Base-by-base conservation (phyloP, 1,140 invertebrate species). In the Brachionus angularis region DNA sequence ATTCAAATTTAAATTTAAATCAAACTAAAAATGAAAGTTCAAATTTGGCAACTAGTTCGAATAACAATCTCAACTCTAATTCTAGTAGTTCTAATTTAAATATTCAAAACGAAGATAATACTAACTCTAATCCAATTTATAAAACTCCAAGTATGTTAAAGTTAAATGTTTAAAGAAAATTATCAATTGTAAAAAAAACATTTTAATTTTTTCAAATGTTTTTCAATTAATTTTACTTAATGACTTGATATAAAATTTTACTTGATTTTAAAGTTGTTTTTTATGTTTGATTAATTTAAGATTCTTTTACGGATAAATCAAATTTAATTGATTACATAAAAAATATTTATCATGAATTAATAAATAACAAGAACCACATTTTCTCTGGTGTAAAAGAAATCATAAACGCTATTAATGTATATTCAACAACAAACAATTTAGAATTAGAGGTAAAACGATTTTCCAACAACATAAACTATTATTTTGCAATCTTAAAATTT, bases 61-160 rank as follows among this genome's bases (percentile, higher is more conserved):
- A 39, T 23, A 34, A 58, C 53, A 39, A 58, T 18, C 16, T 58
- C 53, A 39, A 58, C 53, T 1, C 53, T 2, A 58, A 58, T 18
- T 58, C 39, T 27, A 58, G 7, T 50, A n/a, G n/a, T n/a, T n/a
- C n/a, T n/a, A n/a, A n/a, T n/a, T n/a, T n/a, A n/a, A n/a, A n/a
- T n/a, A n/a, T n/a, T n/a, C n/a, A n/a, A n/a, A n/a, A n/a, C n/a
- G n/a, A n/a, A n/a, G n/a, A n/a, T n/a, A n/a, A n/a, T n/a, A n/a
- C n/a, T n/a, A n/a, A n/a, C n/a, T n/a, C n/a, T n/a, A n/a, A n/a
- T n/a, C n/a, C n/a, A n/a, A n/a, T n/a, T n/a, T n/a, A n/a, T n/a
- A n/a, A n/a, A n/a, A n/a, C n/a, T n/a, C n/a, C n/a, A n/a, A n/a
- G n/a, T n/a, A n/a, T n/a, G n/a, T n/a, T n/a, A n/a, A n/a, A n/a